A percentile compares a stretch with the other conserved stretches of the same genome.
Conservation (phyloP, 2,113 vertebrate genomes). For the Galemys pyrenaicus region DNA sequence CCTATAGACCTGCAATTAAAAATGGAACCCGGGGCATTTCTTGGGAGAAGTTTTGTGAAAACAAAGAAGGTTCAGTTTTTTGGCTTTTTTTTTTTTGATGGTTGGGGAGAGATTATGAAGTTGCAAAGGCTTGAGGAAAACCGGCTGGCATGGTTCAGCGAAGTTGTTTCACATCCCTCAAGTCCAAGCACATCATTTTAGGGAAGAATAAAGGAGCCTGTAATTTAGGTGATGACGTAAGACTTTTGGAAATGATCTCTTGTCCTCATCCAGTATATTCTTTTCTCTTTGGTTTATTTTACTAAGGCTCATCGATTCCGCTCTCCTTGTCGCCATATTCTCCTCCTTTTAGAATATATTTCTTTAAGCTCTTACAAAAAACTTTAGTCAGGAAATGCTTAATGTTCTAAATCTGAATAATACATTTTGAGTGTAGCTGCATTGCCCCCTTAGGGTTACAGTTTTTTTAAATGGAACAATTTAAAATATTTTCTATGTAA, state of each 20-base stretch:
- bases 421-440: conserved; percentile 74
- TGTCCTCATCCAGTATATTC: not conserved
- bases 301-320: not conserved
- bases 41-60: not conserved
- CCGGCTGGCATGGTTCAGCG: not conserved
- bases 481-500: conserved; percentile 81
- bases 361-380: conserved; percentile 70
- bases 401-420: conserved; percentile 78
- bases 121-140: not conserved
- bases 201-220: not conserved
- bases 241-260: not conserved
- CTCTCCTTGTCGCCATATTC: not conserved
- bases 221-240: not conserved
- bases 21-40: not conserved
- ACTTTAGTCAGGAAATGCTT: conserved; percentile 70
- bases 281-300: conserved; percentile 28
- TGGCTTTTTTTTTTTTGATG: not conserved
- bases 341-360: conserved; percentile 67
- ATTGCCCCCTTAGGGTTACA: conserved; percentile 75
- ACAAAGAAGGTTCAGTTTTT: conserved; percentile 6
- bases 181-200: not conserved
- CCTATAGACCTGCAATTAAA: not conserved
- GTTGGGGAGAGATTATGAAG: not conserved
- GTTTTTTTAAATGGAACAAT: conserved; percentile 75
- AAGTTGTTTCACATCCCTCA: not conserved